Evolutionary conservation across 1,140 invertebrate species (phyloP), one percentile per base, ranked within the genome.

Genomic region (Uloborus diversus): DNA sequence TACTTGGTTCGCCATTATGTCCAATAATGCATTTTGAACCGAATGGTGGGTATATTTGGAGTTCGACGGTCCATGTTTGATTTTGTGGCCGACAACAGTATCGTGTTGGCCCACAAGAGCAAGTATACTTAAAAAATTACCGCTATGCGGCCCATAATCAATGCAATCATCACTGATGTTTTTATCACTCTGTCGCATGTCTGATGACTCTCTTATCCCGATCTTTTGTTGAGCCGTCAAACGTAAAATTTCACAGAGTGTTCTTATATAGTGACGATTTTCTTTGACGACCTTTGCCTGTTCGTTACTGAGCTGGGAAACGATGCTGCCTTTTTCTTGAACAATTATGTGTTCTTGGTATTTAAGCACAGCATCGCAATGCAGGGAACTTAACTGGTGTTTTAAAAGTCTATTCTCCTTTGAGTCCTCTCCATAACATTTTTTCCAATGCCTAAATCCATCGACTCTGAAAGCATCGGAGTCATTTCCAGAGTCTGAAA

Each of bases 41-140:
- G 32, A 64, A n/a, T n/a, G n/a, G n/a, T n/a, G n/a, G n/a, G n/a
- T n/a, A n/a, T n/a, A n/a, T n/a, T n/a, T n/a, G n/a, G 32, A 30
- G 35, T 64, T 64, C 4, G 17, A 32, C 25, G 61, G 28, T 0
- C 61, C 61, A 20, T 64, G 14, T 14, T 30, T 64, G 17, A 64
- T 64, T 64, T 64, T 64, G 1, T 17, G 0, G 2, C 14, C 32
- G 17, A 64, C 35, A 5, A 64, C 27, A 7, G n/a, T 27, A 14
- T 64, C 61, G 35, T 64, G 61, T 1, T 64, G 32, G 32, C 4
- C 32, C 17, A 37, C 32, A 4, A 37, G 25, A 20, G 32, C 13
- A 0, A 64, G 7, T 23, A 64, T n/a, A 64, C 61, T 64, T 64
- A 7, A 64, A 64, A 62, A 37, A 33, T 64, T 37, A 20, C 32